Evolutionary conservation across 2,113 vertebrate genomes (phyloP).

Genomic region (Hydropotes inermis): DNA sequence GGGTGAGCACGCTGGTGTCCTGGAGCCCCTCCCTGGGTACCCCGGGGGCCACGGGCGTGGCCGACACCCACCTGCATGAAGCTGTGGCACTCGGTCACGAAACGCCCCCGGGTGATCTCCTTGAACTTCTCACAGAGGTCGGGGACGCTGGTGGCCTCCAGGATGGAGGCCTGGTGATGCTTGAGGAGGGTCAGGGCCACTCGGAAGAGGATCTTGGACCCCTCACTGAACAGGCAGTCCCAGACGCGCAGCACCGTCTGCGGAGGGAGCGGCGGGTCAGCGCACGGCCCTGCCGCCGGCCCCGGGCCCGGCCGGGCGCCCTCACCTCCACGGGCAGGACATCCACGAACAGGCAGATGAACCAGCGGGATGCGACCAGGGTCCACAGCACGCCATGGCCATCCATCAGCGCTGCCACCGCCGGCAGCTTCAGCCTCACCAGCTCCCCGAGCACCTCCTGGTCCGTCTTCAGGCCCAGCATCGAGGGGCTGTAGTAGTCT

Average conservation of each 20-base stretch:
- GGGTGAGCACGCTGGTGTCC: rapidly evolving
- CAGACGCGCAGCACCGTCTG: slow-evolving; percentile 96
- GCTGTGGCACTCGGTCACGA: slow-evolving; percentile 91
- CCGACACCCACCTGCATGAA: slow-evolving; percentile 90
- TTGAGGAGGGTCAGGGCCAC: slow-evolving; percentile 94
- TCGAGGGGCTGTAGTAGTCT: slow-evolving; percentile 93
- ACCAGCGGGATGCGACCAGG: slow-evolving; percentile 94
- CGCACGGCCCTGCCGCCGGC: rapidly evolving
- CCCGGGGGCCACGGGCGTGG: not conserved
- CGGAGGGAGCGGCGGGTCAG: not conserved
- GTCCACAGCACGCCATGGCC: slow-evolving; percentile 91
- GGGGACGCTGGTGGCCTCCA: slow-evolving; percentile 87
- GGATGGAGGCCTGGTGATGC: slow-evolving; percentile 89
- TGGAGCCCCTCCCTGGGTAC: not conserved
- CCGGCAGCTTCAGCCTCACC: slow-evolving; percentile 90
- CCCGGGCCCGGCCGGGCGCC: rapidly evolving
- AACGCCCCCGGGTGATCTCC: slow-evolving; percentile 87
- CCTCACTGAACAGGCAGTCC: slow-evolving; percentile 97
- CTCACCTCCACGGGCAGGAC: slow-evolving; percentile 94
- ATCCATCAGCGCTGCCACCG: slow-evolving; percentile 90
- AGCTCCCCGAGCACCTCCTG: slow-evolving; percentile 95
- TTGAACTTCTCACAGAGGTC: slow-evolving; percentile 95
- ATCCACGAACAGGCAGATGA: slow-evolving; percentile 96
- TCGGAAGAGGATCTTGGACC: slow-evolving; percentile 95
- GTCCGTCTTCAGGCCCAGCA: slow-evolving; percentile 94